Evolutionary conservation across 2,113 vertebrate genomes (phyloP).

Genomic region (Capricornis sumatraensis): DNA sequence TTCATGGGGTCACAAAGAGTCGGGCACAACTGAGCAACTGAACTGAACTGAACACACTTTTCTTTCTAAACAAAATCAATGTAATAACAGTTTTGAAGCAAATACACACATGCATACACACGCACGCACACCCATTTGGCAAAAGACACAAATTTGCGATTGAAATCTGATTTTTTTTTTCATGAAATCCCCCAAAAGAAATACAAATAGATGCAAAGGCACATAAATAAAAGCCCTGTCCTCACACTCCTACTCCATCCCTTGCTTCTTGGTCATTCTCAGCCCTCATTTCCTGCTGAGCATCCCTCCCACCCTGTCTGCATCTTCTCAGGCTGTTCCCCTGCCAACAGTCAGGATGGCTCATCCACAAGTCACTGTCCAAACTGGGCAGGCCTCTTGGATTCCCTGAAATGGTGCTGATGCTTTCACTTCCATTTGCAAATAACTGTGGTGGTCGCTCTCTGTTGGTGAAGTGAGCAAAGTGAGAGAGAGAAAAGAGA

Average conservation of each 20-base stretch:
- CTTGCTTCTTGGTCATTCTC: neutral
- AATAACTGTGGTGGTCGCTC: neutral
- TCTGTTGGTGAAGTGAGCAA: neutral
- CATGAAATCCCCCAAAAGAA: neutral
- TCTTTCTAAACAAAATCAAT: neutral
- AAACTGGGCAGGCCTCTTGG: neutral
- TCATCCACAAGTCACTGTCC: too few relatives aligned
- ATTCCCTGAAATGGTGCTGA: neutral
- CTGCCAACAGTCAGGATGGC: rapidly evolving
- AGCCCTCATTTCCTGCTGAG: neutral
- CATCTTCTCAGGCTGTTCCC: too few relatives aligned
- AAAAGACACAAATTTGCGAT: neutral
- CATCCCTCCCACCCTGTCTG: neutral
- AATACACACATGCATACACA: too few relatives aligned
- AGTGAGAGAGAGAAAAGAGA: neutral
- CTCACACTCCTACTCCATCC: neutral
- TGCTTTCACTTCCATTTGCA: neutral
- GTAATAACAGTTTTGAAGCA: neutral
- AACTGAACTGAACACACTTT: neutral
- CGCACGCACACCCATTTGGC: neutral
- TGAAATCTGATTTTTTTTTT: neutral
- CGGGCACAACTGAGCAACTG: too few relatives aligned
- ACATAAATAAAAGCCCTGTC: neutral
- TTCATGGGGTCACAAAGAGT: too few relatives aligned
- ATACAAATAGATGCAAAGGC: neutral